A percentile compares a stretch with the other conserved stretches of the same genome.
Conservation (phyloP, 2,113 vertebrate genomes). For the Tautogolabrus adspersus region DNA sequence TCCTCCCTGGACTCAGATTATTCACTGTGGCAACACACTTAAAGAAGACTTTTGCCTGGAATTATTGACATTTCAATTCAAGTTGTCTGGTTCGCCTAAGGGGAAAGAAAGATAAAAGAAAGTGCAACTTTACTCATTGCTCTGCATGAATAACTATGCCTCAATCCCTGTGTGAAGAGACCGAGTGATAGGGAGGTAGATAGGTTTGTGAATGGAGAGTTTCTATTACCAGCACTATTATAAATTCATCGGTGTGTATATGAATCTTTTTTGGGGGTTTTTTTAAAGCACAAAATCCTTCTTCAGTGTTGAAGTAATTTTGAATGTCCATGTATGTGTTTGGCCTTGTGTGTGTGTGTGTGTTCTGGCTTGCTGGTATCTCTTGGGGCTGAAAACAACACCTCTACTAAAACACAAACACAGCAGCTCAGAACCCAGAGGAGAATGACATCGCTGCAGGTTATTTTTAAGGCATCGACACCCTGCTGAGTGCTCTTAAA, state of each 20-base stretch:
- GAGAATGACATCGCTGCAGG: conserved; percentile 43
- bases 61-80: conserved; percentile 28
- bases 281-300: conserved; percentile 18
- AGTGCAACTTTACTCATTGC: not conserved
- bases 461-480: conserved; percentile 47
- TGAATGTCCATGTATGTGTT: not conserved
- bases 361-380: conserved; percentile 28
- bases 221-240: conserved; percentile 59
- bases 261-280: conserved; percentile 39
- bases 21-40: conserved; percentile 22
- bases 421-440: conserved; percentile 42
- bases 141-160: conserved; percentile 7
- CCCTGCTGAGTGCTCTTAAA: conserved; percentile 21
- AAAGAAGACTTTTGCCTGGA: conserved; percentile 5
- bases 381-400: conserved; percentile 61
- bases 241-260: conserved; percentile 71
- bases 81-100: not conserved
- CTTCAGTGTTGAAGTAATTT: not conserved
- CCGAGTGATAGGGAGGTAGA: conserved; percentile 25
- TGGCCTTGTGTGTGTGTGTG: conserved; percentile 8
- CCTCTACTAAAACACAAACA: conserved; percentile 57
- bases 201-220: conserved; percentile 28
- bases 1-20: conserved; percentile 14
- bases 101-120: conserved; percentile 4
- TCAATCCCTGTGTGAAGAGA: not conserved